These are phyloP conservation scores for Apotomis turbidana DNA, from an alignment of 2,888 invertebrate species.

Conservation along the genomic window DNA sequence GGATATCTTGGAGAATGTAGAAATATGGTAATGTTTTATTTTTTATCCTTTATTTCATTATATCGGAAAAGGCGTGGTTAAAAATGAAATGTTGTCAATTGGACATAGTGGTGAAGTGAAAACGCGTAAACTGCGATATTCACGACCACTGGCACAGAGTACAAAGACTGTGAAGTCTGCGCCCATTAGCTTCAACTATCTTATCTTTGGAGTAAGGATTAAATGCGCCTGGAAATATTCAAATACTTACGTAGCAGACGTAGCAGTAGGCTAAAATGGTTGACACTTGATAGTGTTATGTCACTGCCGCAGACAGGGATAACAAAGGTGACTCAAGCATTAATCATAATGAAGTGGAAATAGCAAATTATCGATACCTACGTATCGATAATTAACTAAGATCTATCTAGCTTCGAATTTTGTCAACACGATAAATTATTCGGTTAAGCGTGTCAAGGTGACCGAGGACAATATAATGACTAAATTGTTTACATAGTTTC, in stretches of 20 bases:
- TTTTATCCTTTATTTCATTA: too few species aligned
- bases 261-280: constrained; percentile 23
- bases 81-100: too few species aligned
- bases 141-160: too few species aligned
- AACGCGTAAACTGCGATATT: too few species aligned
- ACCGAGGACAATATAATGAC: constrained; percentile 25
- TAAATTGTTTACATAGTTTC: constrained; percentile 33
- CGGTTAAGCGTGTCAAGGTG: constrained; percentile 33
- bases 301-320: constrained; percentile 29
- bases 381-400: neutral
- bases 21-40: too few species aligned
- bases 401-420: constrained; percentile 13
- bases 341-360: constrained; percentile 14
- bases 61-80: too few species aligned
- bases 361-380: constrained; percentile 24
- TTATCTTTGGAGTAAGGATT: neutral
- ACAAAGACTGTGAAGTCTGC: too few species aligned
- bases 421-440: constrained; percentile 15
- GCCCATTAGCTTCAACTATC: neutral
- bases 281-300: constrained; percentile 29
- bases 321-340: constrained; percentile 27
- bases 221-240: constrained; percentile 5
- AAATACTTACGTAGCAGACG: constrained; percentile 19
- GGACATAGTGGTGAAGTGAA: too few species aligned
- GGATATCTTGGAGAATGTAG: too few species aligned